Conservation (phyloP, 2,797 vertebrate species). For the Pangasius krempfi region DNA sequence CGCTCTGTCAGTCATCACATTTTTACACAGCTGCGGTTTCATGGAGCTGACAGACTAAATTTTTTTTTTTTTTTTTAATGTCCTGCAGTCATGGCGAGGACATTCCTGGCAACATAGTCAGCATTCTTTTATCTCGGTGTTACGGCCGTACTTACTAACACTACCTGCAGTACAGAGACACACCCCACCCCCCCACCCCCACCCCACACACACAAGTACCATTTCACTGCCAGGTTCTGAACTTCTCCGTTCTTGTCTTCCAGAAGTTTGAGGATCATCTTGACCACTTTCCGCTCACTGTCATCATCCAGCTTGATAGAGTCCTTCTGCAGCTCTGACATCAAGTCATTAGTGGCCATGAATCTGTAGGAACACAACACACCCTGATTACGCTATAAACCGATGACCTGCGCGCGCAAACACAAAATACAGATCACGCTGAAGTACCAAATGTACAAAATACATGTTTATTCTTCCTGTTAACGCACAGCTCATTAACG, state of each 20-base stretch:
- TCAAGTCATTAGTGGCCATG: conserved; percentile 99
- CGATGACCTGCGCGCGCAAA: neutral
- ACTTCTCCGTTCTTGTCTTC: conserved; percentile 99
- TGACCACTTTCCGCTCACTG: conserved; percentile 97
- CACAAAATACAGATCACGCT: neutral
- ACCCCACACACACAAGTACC: no score
- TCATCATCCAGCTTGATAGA: conserved; percentile 99
- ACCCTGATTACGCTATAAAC: neutral
- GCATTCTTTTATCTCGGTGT: neutral
- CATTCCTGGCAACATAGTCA: neutral
- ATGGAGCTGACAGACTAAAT: neutral
- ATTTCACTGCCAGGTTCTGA: conserved; percentile 98
- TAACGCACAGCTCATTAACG: neutral
- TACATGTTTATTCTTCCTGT: no score
- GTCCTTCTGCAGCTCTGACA: conserved; percentile 98
- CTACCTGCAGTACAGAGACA: neutral
- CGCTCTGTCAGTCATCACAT: conserved; percentile 7
- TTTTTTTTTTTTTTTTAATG: no score
- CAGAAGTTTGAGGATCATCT: conserved; percentile 98
- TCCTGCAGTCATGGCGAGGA: neutral
- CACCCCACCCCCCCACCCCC: no score
- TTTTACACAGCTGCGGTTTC: neutral
- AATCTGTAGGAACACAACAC: conserved; percentile 77
- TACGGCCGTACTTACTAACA: neutral
- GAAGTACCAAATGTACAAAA: conserved; percentile 5